Base-by-base conservation (phyloP, 2,888 invertebrate species). In the Drosophila parthenogenetica region DNA sequence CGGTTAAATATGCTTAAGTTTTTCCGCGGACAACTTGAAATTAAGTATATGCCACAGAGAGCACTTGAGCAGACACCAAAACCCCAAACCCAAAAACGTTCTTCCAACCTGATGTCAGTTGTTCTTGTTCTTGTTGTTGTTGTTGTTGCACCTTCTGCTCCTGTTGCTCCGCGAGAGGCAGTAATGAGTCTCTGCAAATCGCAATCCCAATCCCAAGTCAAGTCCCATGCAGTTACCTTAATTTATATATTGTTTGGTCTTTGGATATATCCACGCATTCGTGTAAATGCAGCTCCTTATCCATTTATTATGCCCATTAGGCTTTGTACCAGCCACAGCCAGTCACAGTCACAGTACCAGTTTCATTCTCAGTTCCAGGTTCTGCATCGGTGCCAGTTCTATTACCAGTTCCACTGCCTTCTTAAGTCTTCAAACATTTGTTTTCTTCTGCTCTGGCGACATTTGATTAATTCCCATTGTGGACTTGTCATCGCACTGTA, bases 221-320 rank as follows among this genome's bases (percentile, higher is more conserved):
- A 59, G 57, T 51, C 61, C 49, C 66, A 67, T 72, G 81, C 69
- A 72, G 78, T 81, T 79, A 73, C 71, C 88, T 77, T 90, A 89
- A 90, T 90, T 90, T 90, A 90, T 90, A 87, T 86, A 84, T 81
- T 90, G 90, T 90, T 86, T 88, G 79, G 88, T 75, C 85, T 87
- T 79, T 67, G 84, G 74, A 87, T 88, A 89, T 90, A 88, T 90
- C 90, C 90, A 85, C 90, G 89, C 86, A 86, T 81, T 83, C 87
- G 83, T 88, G 83, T 90, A 90, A 90, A 90, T 83, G 90, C 90
- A 81, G 83, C 83, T 77, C 81, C 78, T 83, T 89, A 87, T 89
- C 89, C 90, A 89, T 90, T 90, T 86, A 90, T 90, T 90, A 90
- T 79, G 86, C 71, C 79, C 89, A 89, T 89, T 89, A 82, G 89